Evolutionary conservation across 2,113 vertebrate species (phyloP), one percentile per base, ranked within the genome.

Genomic region (Aramus guarauna): DNA sequence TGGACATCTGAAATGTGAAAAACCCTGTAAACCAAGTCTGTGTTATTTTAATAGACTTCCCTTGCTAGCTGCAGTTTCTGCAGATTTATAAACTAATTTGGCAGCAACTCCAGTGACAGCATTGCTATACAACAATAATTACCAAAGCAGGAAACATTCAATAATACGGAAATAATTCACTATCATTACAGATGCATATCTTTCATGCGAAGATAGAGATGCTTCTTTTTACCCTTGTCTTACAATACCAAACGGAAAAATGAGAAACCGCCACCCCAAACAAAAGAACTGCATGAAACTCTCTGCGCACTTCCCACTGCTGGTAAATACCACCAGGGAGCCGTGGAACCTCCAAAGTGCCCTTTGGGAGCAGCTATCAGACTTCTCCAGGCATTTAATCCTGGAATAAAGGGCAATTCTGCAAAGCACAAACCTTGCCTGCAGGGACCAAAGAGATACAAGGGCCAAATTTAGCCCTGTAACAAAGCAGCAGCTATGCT

Each of bases 31-130:
- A 76, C 12, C 26, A 71, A 73, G 15, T 24, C 73, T 66, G 15
- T 78, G 58, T 48, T 88, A 91, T 78, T 94, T 92, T 82, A 95
- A 85, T 4, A 79, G 66, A 68, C 68, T 72, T 90, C 64, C 41
- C 34, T 21, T 30, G 19, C 72, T 94, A 81, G 69, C 76, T 95
- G 69, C 72, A 86, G 75, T 62, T 83, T 94, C 90, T 83, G 84
- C 58, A 90, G 89, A 89, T 82, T 87, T 94, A 88, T 68, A 96
- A 82, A 91, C 82, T 69, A 77, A 94, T 88, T 74, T 88, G 85
- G 84, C 84, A 95, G 50, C 62, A 90, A 10, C 32, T 88, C 39
- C 29, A 16, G 26, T 32, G 67, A 79, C 32, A 68, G 77, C 56
- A 39, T 5, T 74, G 74, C 75, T 93, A 66, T 56, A 82, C 80